Base-by-base conservation (phyloP, 2,888 invertebrate genomes). In the Diloba caeruleocephala region DNA sequence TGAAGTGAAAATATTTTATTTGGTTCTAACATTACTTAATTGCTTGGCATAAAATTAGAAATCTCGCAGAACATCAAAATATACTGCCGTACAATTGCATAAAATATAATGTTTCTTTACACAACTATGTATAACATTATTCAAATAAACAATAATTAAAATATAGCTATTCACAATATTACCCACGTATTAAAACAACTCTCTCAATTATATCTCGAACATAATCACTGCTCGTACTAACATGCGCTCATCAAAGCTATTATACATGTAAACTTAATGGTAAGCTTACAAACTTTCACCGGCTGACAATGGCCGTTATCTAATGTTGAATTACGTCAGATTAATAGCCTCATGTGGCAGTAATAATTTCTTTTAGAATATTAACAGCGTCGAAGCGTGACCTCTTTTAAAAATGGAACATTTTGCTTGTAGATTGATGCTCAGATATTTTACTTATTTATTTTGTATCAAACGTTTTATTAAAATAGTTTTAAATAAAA, bases 281-380 rank as follows among this genome's bases (percentile, higher is more conserved):
- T 50, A 54, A 68, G 59, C 63, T 68, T 62, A 67, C 71, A 60
- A 76, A 84, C 85, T 85, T 85, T 86, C 85, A 81, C 85, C 78
- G 57, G 10, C 63, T 58, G 63, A 78, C 76, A 79, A 79, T 78
- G 56, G 43, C 17, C 26, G 78, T 87, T 88, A 85, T 82, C 84
- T 88, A 87, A 88, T 84, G 72, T 72, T 69, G 56, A 49, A 74
- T 87, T 87, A 80, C 86, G 71, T 84, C 78, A 85, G 67, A 36
- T 62, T 59, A 49, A 51, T 50, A 58, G 64, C 55, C 63, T 75
- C 70, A 71, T 76, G 69, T 74, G 70, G 60, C 65, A 56, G 57
- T 44, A 32, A 17, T 13, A 12, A 52, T 64, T 15, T 48, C 56
- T 52, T 61, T 67, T 66, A 57, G 50, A 70, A 72, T 59, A 67